A percentile compares a stretch with the other conserved stretches of the same genome.
Conservation (phyloP, 2,113 vertebrate species). For the Emydocephalus ijimae region DNA sequence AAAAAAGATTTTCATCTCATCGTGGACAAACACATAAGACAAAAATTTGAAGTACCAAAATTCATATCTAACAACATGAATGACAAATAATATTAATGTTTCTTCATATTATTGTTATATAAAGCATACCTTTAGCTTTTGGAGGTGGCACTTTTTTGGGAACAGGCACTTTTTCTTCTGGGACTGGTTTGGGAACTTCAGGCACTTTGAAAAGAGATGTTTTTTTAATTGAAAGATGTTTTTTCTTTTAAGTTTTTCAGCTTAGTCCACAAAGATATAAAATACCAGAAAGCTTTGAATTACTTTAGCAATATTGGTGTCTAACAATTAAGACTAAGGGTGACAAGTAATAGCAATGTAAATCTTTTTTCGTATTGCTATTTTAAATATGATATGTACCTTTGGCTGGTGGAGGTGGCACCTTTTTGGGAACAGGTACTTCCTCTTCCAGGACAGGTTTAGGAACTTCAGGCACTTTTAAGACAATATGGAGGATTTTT, state of each 20-base stretch:
- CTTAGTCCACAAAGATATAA: background rate
- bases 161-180: background rate
- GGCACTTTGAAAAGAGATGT: background rate
- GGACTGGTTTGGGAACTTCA: background rate
- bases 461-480: background rate
- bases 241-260: background rate
- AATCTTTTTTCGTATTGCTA: background rate
- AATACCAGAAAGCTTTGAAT: background rate
- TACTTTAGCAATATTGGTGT: background rate
- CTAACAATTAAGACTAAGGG: background rate
- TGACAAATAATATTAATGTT: background rate
- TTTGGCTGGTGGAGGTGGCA: background rate
- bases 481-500: background rate
- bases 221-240: conserved; percentile 19
- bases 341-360: background rate
- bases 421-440: background rate
- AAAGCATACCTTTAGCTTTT: background rate
- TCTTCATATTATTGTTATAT: background rate
- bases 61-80: background rate
- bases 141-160: background rate
- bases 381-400: background rate
- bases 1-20: background rate
- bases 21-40: background rate
- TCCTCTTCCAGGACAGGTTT: background rate
- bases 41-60: background rate